Base-by-base conservation (phyloP, 2,888 invertebrate genomes). In the Augochlorella aurata region DNA sequence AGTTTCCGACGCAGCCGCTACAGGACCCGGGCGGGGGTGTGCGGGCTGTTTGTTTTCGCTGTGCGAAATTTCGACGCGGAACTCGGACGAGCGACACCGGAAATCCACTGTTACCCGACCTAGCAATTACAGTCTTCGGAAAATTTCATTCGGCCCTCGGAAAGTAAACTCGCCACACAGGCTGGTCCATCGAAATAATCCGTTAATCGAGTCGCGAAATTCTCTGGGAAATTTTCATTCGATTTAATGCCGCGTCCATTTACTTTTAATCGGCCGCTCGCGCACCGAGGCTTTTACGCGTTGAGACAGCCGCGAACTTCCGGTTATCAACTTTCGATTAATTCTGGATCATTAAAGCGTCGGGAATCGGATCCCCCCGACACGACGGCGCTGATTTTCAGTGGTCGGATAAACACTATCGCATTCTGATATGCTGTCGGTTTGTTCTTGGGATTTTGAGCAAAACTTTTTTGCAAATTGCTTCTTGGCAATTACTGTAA, bases 171-270 rank as follows among this genome's bases (percentile, higher is more conserved):
- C 65, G 44, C 44, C 45, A 44, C 38, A 38, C 38, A 7, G 38
- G 38, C 24, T 21, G 65, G 50, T 21, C 50, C 65, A 44, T 44
- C 44, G n/a, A 44, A 38, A 21, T 73, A 50, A 73, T 73, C 58
- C n/a, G 71, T 61, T 61, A 61, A 61, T 58, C 45, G 61, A 61
- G 47, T 29, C 24, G 61, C 16, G 61, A 47, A n/a, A 72, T 69
- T 69, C 68, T 10, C 18, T 24, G 24, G 9, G n/a, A 21, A 52
- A 54, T 1, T n/a, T 63, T 49, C 18, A 73, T 44, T 38, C 50
- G 16, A 65, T 66, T 65, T 44, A 10, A 3, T 12, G 16, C 24
- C 61, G n/a, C 16, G n/a, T 58, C 65, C 73, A 38, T 66, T 66
- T 52, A 66, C 44, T 52, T 50, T 58, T 18, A 24, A 58, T 8